Evolutionary conservation across 2,113 vertebrate genomes (phyloP).

Genomic region (Bostrychus sinensis): DNA sequence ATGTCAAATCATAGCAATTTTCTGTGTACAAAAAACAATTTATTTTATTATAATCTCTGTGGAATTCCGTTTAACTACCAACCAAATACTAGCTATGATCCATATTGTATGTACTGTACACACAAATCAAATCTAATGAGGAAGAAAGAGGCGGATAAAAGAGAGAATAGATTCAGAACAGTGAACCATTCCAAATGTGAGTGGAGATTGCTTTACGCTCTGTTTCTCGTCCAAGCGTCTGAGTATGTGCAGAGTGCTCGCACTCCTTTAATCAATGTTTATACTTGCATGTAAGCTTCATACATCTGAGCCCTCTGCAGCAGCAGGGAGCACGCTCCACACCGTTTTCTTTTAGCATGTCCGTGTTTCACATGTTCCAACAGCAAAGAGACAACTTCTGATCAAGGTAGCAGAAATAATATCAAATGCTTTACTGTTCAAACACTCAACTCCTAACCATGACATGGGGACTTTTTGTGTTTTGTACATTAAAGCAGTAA

Average conservation of each 20-base stretch:
- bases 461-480: no score
- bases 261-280: constrained; percentile 33
- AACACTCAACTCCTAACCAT: no score
- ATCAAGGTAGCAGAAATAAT: neutral
- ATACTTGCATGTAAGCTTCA: constrained; percentile 2
- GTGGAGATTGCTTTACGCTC: constrained; percentile 54
- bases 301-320: constrained; percentile 31
- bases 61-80: neutral
- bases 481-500: no score
- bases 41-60: neutral
- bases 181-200: constrained; percentile 23
- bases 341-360: neutral
- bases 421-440: neutral
- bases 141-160: neutral
- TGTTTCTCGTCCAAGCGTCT: constrained; percentile 40
- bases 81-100: neutral
- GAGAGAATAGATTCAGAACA: constrained; percentile 4
- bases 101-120: neutral
- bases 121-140: neutral
- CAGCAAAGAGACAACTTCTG: no score
- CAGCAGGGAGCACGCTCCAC: constrained; percentile 15
- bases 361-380: neutral
- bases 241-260: constrained; percentile 1
- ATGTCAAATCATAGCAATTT: neutral
- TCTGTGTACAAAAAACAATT: no score